Evolutionary conservation across 2,797 vertebrate species (phyloP).

Genomic region (Nasua narica): DNA sequence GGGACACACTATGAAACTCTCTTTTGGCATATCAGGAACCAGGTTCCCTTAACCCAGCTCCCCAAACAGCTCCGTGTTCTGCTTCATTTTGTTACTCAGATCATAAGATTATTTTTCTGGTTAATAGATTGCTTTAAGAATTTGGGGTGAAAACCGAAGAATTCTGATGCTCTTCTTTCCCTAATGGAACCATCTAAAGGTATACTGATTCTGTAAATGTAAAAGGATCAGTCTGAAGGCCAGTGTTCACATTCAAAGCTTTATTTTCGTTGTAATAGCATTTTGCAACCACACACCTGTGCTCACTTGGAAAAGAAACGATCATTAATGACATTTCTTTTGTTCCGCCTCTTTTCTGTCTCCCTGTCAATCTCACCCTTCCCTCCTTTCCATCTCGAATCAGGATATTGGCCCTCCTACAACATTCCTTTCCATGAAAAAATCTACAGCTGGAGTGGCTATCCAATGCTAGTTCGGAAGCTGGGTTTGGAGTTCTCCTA

Average conservation of each 20-base stretch:
- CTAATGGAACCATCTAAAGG: neutral
- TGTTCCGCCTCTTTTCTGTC: neutral
- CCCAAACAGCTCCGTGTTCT: neutral
- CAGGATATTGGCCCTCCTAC: slow-evolving; percentile 96
- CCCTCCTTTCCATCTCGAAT: neutral
- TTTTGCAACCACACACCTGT: neutral
- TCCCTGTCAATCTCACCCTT: neutral
- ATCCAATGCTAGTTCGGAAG: slow-evolving; percentile 84
- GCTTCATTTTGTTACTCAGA: neutral
- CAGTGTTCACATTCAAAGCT: neutral
- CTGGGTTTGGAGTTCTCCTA: slow-evolving; percentile 91
- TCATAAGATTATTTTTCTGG: neutral
- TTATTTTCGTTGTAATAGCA: neutral
- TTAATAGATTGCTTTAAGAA: neutral
- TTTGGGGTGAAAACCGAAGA: neutral
- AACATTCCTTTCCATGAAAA: slow-evolving; percentile 91
- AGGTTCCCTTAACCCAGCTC: neutral
- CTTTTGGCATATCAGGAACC: neutral
- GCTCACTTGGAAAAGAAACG: neutral
- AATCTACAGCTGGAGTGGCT: slow-evolving; percentile 92
- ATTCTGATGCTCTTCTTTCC: neutral
- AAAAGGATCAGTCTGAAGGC: neutral
- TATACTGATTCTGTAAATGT: neutral
- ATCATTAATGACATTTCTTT: neutral
- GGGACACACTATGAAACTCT: neutral